Evolutionary conservation across 2,113 vertebrate genomes (phyloP).

Genomic region (Bothrops jararaca): DNA sequence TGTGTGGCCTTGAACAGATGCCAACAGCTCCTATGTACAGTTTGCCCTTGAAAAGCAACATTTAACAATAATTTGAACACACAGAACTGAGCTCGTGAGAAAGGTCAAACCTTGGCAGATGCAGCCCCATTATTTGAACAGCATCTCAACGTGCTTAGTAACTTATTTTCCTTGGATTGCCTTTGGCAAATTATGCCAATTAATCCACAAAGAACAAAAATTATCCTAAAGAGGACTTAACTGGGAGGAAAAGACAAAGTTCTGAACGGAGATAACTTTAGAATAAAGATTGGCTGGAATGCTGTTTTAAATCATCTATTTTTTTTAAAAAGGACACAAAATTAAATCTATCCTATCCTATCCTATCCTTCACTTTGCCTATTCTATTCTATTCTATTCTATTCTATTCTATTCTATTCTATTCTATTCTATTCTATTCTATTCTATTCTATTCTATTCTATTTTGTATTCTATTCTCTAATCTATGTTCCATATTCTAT

Average conservation of each 20-base stretch:
- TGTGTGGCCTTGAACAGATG: background rate
- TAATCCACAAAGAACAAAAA: background rate
- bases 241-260: background rate
- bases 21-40: background rate
- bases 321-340: background rate
- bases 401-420: too few species aligned
- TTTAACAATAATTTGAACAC: background rate
- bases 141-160: background rate
- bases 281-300: background rate
- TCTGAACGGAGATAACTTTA: background rate
- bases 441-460: too few species aligned
- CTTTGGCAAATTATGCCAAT: background rate
- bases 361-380: background rate
- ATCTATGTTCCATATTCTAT: too few species aligned
- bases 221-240: background rate
- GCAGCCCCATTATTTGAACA: background rate
- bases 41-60: background rate
- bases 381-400: too few species aligned
- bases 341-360: background rate
- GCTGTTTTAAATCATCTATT: background rate
- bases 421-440: too few species aligned
- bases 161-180: background rate
- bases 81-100: background rate
- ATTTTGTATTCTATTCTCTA: too few species aligned
- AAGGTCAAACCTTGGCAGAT: background rate